Percentiles rank a stretch among this genome's conserved stretches.
Conservation (phyloP, 2,888 invertebrate species). For the Zelleria hepariella region DNA sequence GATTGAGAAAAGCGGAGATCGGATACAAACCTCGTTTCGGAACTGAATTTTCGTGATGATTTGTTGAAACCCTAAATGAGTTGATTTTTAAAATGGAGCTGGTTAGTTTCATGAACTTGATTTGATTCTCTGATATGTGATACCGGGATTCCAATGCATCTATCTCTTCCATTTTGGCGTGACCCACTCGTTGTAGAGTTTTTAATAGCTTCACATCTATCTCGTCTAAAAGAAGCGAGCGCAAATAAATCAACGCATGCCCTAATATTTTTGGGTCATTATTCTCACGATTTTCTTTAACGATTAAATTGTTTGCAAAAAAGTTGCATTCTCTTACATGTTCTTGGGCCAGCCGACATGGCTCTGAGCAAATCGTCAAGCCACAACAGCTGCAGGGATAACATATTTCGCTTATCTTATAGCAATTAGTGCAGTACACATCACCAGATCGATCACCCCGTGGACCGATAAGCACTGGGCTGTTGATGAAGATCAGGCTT, state of each 20-base stretch:
- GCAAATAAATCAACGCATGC: constrained; percentile 36
- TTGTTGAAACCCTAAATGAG: constrained; percentile 72
- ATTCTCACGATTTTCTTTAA: constrained; percentile 22
- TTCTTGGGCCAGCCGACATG: constrained; percentile 66
- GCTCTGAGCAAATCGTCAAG: constrained; percentile 74
- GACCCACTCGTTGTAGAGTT: constrained; percentile 54
- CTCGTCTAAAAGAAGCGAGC: constrained; percentile 36
- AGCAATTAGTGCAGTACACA: constrained; percentile 75
- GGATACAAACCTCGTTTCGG: constrained; percentile 76
- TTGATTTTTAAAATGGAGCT: constrained; percentile 75
- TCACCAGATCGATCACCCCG: constrained; percentile 65
- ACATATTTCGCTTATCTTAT: constrained; percentile 44
- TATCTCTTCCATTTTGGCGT: constrained; percentile 57
- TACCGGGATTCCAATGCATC: constrained; percentile 53
- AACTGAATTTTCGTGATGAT: constrained; percentile 31
- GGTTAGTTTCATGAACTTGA: constrained; percentile 61
- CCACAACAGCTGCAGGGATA: constrained; percentile 74
- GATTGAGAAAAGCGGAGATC: constrained; percentile 76
- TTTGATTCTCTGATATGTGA: constrained; percentile 59
- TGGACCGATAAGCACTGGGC: constrained; percentile 77
- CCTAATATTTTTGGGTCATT: constrained; percentile 23
- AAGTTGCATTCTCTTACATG: constrained; percentile 77
- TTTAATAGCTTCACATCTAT: constrained; percentile 54
- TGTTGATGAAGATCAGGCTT: constrained; percentile 77
- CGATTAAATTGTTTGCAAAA: constrained; percentile 63